Conservation (phyloP, 2,113 vertebrate genomes). For the Ciconia boyciana region DNA sequence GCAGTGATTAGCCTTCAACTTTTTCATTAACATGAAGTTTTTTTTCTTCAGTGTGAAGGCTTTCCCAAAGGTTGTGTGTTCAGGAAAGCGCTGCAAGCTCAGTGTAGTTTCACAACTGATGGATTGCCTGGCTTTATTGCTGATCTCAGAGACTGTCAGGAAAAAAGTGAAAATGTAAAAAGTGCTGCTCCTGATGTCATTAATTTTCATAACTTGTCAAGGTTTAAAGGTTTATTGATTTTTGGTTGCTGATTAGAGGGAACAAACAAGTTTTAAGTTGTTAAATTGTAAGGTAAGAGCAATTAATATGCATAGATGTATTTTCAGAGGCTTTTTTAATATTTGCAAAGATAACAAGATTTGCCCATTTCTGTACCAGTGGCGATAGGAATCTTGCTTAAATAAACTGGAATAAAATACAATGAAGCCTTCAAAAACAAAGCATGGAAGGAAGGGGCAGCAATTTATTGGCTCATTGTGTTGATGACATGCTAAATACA, state of each 20-base stretch:
- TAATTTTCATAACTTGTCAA: background rate
- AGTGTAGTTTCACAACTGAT: background rate
- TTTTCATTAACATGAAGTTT: background rate
- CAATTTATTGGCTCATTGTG: slow-evolving; percentile 44
- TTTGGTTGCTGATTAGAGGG: background rate
- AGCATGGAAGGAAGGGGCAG: slow-evolving; percentile 64
- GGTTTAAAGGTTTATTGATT: background rate
- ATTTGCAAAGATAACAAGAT: background rate
- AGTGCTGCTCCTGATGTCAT: background rate
- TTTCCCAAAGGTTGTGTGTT: background rate
- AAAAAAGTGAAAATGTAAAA: background rate
- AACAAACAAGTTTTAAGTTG: background rate
- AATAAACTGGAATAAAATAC: slow-evolving; percentile 54
- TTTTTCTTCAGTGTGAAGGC: background rate
- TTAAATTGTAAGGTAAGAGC: background rate
- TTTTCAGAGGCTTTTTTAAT: background rate
- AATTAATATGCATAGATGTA: background rate
- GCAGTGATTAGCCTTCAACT: background rate
- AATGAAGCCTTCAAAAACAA: slow-evolving; percentile 49
- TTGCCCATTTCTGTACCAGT: background rate
- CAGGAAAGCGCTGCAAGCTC: background rate
- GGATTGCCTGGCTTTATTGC: background rate
- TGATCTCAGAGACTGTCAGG: background rate
- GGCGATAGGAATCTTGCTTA: slow-evolving; percentile 19
- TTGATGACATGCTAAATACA: slow-evolving; percentile 52